Evolutionary conservation across 2,113 vertebrate genomes (phyloP).

Genomic region (Eira barbara): DNA sequence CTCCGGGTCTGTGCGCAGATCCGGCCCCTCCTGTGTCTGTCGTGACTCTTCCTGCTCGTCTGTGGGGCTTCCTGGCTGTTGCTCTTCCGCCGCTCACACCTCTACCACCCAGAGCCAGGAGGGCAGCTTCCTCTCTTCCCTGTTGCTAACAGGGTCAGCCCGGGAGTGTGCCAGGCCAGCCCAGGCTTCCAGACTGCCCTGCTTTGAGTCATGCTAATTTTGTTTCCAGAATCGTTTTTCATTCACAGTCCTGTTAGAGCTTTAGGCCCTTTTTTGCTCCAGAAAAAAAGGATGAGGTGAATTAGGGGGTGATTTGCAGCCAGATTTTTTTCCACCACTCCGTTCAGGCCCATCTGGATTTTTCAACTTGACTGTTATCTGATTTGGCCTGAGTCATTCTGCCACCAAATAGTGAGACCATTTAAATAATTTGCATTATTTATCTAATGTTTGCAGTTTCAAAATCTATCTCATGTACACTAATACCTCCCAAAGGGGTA

Average conservation of each 20-base stretch:
- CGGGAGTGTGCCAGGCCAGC: neutral
- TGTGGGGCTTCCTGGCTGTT: neutral
- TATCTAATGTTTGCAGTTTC: conserved; percentile 10
- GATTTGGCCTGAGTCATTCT: conserved; percentile 29
- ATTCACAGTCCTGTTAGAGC: neutral
- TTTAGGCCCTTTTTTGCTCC: neutral
- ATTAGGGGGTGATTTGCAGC: conserved; percentile 11
- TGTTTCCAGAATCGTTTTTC: neutral
- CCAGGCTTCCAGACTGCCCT: neutral
- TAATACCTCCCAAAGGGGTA: neutral
- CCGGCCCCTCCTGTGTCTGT: neutral
- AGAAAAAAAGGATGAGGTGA: conserved; percentile 36
- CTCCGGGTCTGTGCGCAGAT: neutral
- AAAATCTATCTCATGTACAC: neutral
- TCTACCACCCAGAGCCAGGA: neutral
- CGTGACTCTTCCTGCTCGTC: neutral
- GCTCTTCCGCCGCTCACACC: neutral
- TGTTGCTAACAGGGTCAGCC: neutral
- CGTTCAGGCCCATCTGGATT: conserved; percentile 14
- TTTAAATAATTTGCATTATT: conserved; percentile 37
- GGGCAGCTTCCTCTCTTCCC: neutral
- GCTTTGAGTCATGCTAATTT: conserved; percentile 3
- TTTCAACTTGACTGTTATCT: conserved; percentile 49
- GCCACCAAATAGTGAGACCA: neutral
- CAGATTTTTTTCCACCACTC: neutral